Evolutionary conservation across 2,113 vertebrate species (phyloP).

Genomic region (Oncorhynchus kisutch): DNA sequence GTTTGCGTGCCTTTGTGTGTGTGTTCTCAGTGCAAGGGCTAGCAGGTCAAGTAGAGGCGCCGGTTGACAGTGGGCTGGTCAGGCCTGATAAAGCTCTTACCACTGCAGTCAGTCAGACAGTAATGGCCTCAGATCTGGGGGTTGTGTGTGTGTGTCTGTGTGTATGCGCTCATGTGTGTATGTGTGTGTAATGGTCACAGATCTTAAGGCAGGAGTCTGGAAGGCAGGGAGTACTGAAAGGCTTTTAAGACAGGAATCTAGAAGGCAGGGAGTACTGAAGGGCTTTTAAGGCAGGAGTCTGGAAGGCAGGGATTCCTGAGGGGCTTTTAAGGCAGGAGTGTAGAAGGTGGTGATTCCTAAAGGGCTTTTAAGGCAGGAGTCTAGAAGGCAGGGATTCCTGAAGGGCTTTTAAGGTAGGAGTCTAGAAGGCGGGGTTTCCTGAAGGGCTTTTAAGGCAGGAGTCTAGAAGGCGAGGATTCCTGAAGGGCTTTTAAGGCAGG

Average conservation of each 20-base stretch:
- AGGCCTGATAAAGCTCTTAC: slow-evolving; percentile 59
- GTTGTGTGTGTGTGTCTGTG: no score
- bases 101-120: slow-evolving; percentile 3
- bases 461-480: slow-evolving; percentile 2
- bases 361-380: slow-evolving; percentile 20
- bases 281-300: slow-evolving; percentile 22
- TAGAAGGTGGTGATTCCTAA: slow-evolving; percentile 18
- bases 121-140: no score
- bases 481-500: slow-evolving; percentile 20
- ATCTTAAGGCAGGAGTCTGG: neutral
- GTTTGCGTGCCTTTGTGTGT: no score
- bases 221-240: no score
- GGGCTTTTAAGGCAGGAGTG: slow-evolving; percentile 21
- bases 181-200: no score
- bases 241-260: slow-evolving; percentile 10
- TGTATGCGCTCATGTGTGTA: no score
- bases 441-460: slow-evolving; percentile 33
- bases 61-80: slow-evolving; percentile 51
- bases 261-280: slow-evolving; percentile 17
- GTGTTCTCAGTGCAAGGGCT: slow-evolving; percentile 41
- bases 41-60: slow-evolving; percentile 13
- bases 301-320: slow-evolving; percentile 17
- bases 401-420: slow-evolving; percentile 26
- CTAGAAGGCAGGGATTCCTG: slow-evolving; percentile 3
- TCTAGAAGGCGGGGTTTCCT: neutral